phyloP scores from a whole-genome alignment of 1,140 invertebrate genomes.

The Calephelis nemesis region DNA sequence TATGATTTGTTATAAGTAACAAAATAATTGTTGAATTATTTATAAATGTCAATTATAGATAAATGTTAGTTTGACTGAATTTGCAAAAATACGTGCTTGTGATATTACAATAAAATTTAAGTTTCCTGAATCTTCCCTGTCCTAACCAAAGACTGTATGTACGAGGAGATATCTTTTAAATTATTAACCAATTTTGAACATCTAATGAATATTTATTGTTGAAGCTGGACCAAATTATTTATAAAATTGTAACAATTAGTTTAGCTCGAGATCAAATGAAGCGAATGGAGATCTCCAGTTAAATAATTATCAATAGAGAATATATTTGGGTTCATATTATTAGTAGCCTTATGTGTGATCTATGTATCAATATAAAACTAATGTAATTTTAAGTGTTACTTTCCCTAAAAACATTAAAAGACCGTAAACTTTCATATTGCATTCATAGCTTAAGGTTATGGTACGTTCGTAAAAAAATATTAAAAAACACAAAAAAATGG shows the following conservation, averaged over 20 bases:
- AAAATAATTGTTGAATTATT: conserved; percentile 21
- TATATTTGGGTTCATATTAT: conserved; percentile 34
- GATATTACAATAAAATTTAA: conserved; percentile 68
- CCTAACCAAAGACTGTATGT: conserved; percentile 76
- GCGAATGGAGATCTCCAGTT: conserved; percentile 7
- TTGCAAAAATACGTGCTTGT: conserved; percentile 63
- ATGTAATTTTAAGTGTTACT: conserved; percentile 53
- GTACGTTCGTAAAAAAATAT: conserved; percentile 62
- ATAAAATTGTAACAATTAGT: conserved; percentile 28
- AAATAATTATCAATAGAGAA: conserved; percentile 18
- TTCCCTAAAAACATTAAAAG: conserved; percentile 57
- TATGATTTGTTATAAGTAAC: conserved; percentile 19
- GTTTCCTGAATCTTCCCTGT: conserved; percentile 64
- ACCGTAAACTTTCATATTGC: conserved; percentile 62
- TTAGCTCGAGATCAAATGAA: conserved; percentile 19
- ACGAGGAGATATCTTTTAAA: conserved; percentile 53
- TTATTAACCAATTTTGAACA: conserved; percentile 47
- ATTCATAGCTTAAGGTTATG: conserved; percentile 69
- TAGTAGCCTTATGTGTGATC: conserved; percentile 56
- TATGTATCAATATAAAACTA: conserved; percentile 56
- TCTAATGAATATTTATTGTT: conserved; percentile 45
- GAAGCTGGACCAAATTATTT: conserved; percentile 72
- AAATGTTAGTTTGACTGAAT: conserved; percentile 55
- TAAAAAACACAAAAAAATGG: conserved; percentile 69
- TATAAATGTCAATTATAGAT: conserved; percentile 15